Conservation (phyloP, 2,888 invertebrate species). For the Acanthoscelides obtectus region DNA sequence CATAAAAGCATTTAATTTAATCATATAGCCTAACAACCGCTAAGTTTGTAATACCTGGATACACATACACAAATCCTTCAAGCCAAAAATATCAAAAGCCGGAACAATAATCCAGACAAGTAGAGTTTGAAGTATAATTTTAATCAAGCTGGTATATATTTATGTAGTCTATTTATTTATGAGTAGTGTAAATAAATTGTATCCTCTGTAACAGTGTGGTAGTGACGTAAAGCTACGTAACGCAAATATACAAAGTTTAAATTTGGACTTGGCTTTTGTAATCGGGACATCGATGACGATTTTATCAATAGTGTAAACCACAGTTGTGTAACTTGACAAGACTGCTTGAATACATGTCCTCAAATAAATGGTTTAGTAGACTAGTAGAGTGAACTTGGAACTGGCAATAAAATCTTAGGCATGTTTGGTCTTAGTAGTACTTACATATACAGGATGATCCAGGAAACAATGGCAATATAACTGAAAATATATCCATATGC, state of each 20-base stretch:
- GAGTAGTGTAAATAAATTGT: background rate
- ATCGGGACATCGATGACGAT: background rate
- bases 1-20: too few species aligned
- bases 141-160: background rate
- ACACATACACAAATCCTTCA: too few species aligned
- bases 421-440: too few species aligned
- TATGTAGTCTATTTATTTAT: background rate
- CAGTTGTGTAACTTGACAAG: too few species aligned
- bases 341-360: too few species aligned
- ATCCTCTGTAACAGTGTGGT: background rate
- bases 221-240: background rate
- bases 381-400: too few species aligned
- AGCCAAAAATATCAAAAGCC: background rate
- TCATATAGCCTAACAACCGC: too few species aligned
- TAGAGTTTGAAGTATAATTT: background rate
- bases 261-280: background rate
- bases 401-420: too few species aligned
- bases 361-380: too few species aligned
- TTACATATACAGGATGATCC: too few species aligned
- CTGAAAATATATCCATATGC: too few species aligned
- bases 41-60: background rate
- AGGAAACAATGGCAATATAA: too few species aligned
- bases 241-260: background rate
- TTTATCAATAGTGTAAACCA: background rate
- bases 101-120: background rate